phyloP scores from a whole-genome alignment of 2,113 vertebrate genomes.

The Bettongia penicillata region DNA sequence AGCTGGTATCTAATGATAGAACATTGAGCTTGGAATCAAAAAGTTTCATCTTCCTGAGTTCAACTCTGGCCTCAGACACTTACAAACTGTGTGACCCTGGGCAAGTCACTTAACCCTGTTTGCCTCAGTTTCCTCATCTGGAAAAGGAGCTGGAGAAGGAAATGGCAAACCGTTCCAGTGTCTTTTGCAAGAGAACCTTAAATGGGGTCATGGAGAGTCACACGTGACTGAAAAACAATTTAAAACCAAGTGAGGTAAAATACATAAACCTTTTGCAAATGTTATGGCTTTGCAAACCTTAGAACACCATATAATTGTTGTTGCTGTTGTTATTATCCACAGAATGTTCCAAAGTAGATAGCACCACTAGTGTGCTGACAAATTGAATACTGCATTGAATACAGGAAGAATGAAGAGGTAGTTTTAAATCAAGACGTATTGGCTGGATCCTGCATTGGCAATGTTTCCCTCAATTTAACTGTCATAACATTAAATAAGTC shows the following conservation, averaged over 20 bases:
- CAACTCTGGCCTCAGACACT: background rate
- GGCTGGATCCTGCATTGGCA: background rate
- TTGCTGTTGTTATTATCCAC: background rate
- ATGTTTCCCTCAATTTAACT: background rate
- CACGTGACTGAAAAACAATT: background rate
- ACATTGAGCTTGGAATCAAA: background rate
- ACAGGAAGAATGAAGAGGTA: background rate
- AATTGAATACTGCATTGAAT: background rate
- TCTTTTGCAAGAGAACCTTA: background rate
- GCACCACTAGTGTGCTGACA: background rate
- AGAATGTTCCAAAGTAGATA: background rate
- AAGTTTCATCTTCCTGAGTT: background rate
- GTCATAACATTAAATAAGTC: background rate
- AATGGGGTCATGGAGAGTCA: background rate
- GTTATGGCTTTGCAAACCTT: background rate
- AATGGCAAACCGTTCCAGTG: background rate
- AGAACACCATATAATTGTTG: background rate
- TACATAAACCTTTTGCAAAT: background rate
- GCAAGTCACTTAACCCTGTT: background rate
- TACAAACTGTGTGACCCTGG: background rate
- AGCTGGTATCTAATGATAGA: background rate
- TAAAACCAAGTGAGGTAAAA: background rate
- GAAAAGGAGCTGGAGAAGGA: background rate
- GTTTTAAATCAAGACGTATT: background rate
- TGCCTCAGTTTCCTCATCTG: background rate